These are phyloP conservation scores for Calameuta pallipes DNA, from an alignment of 2,888 invertebrate species.

Conservation along the genomic window DNA sequence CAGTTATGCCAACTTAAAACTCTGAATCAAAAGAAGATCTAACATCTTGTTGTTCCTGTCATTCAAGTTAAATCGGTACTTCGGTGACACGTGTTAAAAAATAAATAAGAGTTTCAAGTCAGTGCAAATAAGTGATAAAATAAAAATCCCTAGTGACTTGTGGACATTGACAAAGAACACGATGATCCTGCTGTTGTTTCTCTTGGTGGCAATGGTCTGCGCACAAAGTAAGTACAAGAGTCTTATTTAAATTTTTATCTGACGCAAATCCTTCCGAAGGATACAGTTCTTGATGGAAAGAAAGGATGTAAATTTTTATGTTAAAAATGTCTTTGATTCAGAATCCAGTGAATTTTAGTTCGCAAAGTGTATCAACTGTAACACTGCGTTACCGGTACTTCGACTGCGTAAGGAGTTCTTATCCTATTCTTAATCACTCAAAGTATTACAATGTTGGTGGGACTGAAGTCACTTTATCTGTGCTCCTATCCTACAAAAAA, in stretches of 20 bases:
- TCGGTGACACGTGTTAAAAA: neutral
- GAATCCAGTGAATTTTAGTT: neutral
- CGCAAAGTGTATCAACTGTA: neutral
- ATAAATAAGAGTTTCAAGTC: neutral
- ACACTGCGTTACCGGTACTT: neutral
- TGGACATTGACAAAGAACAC: conserved; percentile 1
- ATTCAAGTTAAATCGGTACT: neutral
- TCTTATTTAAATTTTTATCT: neutral
- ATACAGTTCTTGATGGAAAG: no score
- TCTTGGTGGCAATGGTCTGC: conserved; percentile 25
- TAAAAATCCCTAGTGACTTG: conserved; percentile 3
- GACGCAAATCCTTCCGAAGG: no score
- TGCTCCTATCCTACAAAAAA: neutral
- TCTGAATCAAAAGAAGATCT: neutral
- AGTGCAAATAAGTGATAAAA: conserved; percentile 2
- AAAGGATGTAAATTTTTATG: neutral
- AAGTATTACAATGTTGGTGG: neutral
- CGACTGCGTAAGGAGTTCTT: neutral
- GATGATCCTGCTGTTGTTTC: conserved; percentile 22
- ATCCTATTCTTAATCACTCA: neutral
- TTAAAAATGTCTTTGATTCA: neutral
- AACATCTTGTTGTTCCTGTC: neutral
- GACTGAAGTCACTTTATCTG: neutral
- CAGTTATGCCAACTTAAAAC: neutral
- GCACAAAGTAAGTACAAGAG: conserved; percentile 33